Evolutionary conservation across 2,113 vertebrate genomes (phyloP), one percentile per base, ranked within the genome.

Genomic region (Pseudonaja textilis): DNA sequence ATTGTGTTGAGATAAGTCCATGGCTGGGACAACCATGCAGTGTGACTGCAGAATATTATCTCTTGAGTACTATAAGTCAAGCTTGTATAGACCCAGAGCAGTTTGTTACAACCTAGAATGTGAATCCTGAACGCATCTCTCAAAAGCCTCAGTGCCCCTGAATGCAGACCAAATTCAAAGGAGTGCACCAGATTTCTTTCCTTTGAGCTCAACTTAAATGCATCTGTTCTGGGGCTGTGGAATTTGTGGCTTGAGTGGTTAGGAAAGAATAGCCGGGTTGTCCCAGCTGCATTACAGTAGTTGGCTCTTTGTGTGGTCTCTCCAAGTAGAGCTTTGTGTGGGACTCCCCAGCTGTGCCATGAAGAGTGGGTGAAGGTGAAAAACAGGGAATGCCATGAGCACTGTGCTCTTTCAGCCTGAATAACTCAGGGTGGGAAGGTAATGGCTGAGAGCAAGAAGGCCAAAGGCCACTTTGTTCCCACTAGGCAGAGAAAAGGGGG

Each of bases 201-300:
- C 87, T 90, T 90, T 87, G 12, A 87, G 91, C 92, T 95, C 93
- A 91, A 89, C 81, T 91, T 94, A 93, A 97, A 95, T 92, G 92
- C 93, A 91, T 96, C 97, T 97, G 96, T 96, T 97, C 94, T 95
- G 93, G 94, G 93, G 93, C 90, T 90, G 87, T 94, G 93, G 95
- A 96, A 94, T 93, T 92, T 96, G 94, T 87, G 92, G 95, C 94
- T 93, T 89, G 94, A 94, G 94, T 95, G 93, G 96, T 94, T 18
- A 88, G 91, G 89, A 93, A 95, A 93, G 95, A 90, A 89, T 94
- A 74, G 74, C 93, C 89, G 93, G 93, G 92, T 94, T 93, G 95
- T 95, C 95, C 94, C 95, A 96, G 95, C 96, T 96, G 95, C 93
- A 89, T 92, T 74, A 89, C 94, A 88, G 95, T 94, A 94, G 93